Conservation (phyloP, 1,140 invertebrate genomes). For the Drosophila nannoptera region DNA sequence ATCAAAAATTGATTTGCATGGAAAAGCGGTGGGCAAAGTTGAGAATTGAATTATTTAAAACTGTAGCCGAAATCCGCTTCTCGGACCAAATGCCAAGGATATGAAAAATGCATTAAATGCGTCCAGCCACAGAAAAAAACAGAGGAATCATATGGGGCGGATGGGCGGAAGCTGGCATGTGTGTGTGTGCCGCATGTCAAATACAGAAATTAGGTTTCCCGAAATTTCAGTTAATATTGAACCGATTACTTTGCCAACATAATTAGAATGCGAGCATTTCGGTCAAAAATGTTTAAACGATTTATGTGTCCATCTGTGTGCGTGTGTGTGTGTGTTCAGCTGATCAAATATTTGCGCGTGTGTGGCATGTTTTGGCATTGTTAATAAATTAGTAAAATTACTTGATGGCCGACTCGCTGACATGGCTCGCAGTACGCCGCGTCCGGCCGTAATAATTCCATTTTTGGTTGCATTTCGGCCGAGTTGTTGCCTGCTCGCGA, state of each 20-base stretch:
- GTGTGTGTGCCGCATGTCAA: slow-evolving; percentile 1
- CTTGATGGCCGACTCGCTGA: slow-evolving; percentile 42
- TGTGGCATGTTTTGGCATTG: slow-evolving; percentile 48
- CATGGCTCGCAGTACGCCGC: slow-evolving; percentile 14
- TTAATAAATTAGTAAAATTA: slow-evolving; percentile 76
- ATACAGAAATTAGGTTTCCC: slow-evolving; percentile 12
- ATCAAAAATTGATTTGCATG: slow-evolving; percentile 77
- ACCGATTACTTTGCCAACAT: slow-evolving; percentile 8
- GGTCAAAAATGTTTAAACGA: background rate
- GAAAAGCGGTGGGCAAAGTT: slow-evolving; percentile 68
- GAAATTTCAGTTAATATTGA: slow-evolving; percentile 23
- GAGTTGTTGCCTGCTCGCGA: slow-evolving; percentile 26
- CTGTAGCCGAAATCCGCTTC: slow-evolving; percentile 38
- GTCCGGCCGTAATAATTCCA: slow-evolving; percentile 53
- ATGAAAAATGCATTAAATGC: slow-evolving; percentile 74
- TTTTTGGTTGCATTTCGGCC: slow-evolving; percentile 53
- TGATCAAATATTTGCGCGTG: slow-evolving; percentile 64
- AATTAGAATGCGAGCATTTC: background rate
- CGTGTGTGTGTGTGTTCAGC: background rate
- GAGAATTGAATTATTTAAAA: slow-evolving; percentile 56
- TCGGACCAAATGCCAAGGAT: slow-evolving; percentile 43
- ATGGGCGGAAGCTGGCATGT: background rate
- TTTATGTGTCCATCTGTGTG: slow-evolving; percentile 8
- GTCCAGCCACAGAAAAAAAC: slow-evolving; percentile 56
- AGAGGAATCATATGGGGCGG: slow-evolving; percentile 22